Evolutionary conservation across 2,797 vertebrate species (phyloP).

Genomic region (Chaetodon trifasciatus): DNA sequence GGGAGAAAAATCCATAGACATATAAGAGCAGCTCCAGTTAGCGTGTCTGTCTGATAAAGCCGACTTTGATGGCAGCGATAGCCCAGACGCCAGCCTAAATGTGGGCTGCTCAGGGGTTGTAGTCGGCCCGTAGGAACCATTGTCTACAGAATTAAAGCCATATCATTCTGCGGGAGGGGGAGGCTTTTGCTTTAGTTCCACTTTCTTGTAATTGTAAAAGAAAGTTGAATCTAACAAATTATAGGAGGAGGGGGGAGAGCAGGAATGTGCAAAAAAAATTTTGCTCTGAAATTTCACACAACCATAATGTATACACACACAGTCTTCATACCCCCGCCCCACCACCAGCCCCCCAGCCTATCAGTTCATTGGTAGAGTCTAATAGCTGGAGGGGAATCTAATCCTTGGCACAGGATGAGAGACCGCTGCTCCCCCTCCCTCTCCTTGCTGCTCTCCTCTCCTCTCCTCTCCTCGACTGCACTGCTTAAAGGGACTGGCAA

Average conservation of each 20-base stretch:
- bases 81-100: slow-evolving; percentile 86
- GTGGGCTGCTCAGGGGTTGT: slow-evolving; percentile 82
- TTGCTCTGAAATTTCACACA: slow-evolving; percentile 46
- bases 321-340: slow-evolving; percentile 59
- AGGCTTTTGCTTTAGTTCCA: slow-evolving; percentile 17
- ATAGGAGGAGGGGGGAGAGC: slow-evolving; percentile 31
- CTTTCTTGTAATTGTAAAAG: slow-evolving; percentile 59
- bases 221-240: slow-evolving; percentile 51
- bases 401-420: slow-evolving; percentile 88
- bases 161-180: slow-evolving; percentile 51
- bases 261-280: slow-evolving; percentile 53
- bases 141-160: slow-evolving; percentile 81
- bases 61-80: slow-evolving; percentile 89
- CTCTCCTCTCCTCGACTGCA: slow-evolving; percentile 58
- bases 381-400: slow-evolving; percentile 86
- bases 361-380: slow-evolving; percentile 85
- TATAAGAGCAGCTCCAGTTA: slow-evolving; percentile 85
- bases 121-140: slow-evolving; percentile 81
- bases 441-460: slow-evolving; percentile 60
- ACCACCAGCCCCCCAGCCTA: slow-evolving; percentile 56
- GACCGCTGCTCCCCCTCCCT: slow-evolving; percentile 69
- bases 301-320: slow-evolving; percentile 16
- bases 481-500: slow-evolving; percentile 73
- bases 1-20: slow-evolving; percentile 85
- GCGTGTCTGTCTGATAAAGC: slow-evolving; percentile 84